Conservation (phyloP, 2,888 invertebrate species). For the Epiperipatus broadwayi region DNA sequence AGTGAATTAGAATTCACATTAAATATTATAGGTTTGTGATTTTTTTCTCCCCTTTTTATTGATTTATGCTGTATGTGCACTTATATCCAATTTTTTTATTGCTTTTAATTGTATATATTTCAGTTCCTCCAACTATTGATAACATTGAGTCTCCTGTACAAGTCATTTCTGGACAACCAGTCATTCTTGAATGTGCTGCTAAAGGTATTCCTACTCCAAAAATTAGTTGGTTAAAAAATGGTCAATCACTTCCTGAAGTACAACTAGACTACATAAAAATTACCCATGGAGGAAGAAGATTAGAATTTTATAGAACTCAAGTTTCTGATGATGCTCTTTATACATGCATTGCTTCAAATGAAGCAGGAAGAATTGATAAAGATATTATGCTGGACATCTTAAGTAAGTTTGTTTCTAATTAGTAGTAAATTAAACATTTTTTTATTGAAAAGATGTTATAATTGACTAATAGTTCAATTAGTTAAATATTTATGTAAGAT, state of each 20-base stretch:
- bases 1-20: constrained; percentile 29
- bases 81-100: not conserved
- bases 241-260: constrained; percentile 7
- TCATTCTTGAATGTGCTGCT: constrained; percentile 17
- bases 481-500: no score
- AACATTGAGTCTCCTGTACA: no score
- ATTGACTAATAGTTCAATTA: no score
- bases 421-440: no score
- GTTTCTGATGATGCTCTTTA: constrained; percentile 34
- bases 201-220: constrained; percentile 19
- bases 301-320: not conserved
- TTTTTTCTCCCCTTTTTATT: constrained; percentile 1
- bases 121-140: constrained; percentile 25
- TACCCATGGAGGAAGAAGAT: not conserved
- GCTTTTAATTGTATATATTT: not conserved
- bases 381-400: constrained; percentile 29
- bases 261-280: not conserved
- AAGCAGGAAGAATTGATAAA: constrained; percentile 36
- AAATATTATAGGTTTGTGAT: constrained; percentile 25
- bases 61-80: constrained; percentile 5
- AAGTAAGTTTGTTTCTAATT: constrained; percentile 24
- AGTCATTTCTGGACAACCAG: constrained; percentile 16
- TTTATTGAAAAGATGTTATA: no score
- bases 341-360: constrained; percentile 40
- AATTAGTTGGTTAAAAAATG: constrained; percentile 17